Conservation (phyloP, 1,140 invertebrate species). For the Aphelenchoides fujianensis region DNA sequence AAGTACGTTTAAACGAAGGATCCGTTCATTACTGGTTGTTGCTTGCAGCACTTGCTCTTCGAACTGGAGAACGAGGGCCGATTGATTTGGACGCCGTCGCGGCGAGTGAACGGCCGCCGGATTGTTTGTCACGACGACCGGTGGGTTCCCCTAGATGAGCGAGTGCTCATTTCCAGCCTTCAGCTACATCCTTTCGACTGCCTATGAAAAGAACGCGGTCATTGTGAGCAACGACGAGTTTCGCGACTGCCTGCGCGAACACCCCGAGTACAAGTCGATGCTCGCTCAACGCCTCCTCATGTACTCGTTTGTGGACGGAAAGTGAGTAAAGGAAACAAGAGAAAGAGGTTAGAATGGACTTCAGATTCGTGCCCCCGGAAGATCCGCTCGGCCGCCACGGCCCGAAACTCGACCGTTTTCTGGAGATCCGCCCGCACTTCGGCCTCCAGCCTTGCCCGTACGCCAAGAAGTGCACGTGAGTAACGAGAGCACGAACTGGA, state of each 20-base stretch:
- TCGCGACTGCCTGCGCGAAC: conserved; percentile 81
- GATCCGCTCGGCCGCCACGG: conserved; percentile 89
- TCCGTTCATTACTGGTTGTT: background rate
- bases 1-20: conserved; percentile 28
- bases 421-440: conserved; percentile 66
- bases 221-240: conserved; percentile 97
- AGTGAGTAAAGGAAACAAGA: too few species aligned
- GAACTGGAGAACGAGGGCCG: conserved; percentile 82
- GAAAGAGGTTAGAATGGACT: too few species aligned
- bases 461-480: conserved; percentile 83
- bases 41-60: conserved; percentile 81
- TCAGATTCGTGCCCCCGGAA: conserved; percentile 90
- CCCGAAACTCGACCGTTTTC: conserved; percentile 82
- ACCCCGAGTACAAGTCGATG: conserved; percentile 79
- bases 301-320: conserved; percentile 92
- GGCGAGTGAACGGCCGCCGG: conserved; percentile 77
- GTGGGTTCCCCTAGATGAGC: background rate
- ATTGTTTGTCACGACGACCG: conserved; percentile 83
- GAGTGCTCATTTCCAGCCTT: too few species aligned
- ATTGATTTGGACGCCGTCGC: conserved; percentile 87
- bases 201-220: conserved; percentile 82
- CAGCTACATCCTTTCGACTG: conserved; percentile 83
- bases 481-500: background rate
- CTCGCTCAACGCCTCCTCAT: conserved; percentile 84
- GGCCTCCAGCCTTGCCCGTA: conserved; percentile 80